phyloP scores from a whole-genome alignment of 2,888 invertebrate species.

The Eristalis arbustorum region DNA sequence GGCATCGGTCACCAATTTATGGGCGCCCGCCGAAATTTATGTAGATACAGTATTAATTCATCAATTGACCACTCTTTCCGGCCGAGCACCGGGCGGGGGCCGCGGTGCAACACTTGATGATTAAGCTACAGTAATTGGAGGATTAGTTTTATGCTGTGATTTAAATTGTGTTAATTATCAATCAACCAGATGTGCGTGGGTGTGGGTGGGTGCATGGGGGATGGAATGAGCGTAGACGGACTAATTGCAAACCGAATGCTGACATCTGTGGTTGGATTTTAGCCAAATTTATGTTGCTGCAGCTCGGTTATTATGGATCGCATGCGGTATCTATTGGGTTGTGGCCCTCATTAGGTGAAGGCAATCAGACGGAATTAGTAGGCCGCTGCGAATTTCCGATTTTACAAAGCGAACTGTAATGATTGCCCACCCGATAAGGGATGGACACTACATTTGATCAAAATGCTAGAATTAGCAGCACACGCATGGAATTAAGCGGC shows the following conservation, averaged over 20 bases:
- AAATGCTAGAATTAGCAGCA: conserved; percentile 20
- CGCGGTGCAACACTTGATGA: conserved; percentile 23
- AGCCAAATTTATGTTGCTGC: conserved; percentile 58
- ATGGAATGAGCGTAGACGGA: conserved; percentile 1
- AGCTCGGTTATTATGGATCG: conserved; percentile 47
- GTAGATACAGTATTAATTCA: conserved; percentile 21
- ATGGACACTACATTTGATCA: not conserved
- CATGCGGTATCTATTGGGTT: conserved; percentile 15
- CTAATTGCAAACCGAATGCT: conserved; percentile 68
- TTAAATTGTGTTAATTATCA: conserved; percentile 65
- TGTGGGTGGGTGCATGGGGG: not conserved
- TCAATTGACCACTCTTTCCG: conserved; percentile 34
- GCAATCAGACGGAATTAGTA: conserved; percentile 49
- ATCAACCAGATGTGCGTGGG: conserved; percentile 25
- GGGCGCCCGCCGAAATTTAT: not conserved
- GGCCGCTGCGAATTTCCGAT: conserved; percentile 5
- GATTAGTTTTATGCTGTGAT: conserved; percentile 47
- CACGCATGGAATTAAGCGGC: not conserved
- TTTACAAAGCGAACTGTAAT: conserved; percentile 35
- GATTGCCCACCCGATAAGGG: conserved; percentile 2
- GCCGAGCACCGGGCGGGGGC: not conserved
- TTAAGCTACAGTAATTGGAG: conserved; percentile 42
- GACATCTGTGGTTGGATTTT: conserved; percentile 59
- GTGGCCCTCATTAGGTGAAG: conserved; percentile 35
- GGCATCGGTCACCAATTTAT: conserved; percentile 14